Evolutionary conservation across 2,888 invertebrate species (phyloP), one percentile per base, ranked within the genome.

Genomic region (Alcis repandata): DNA sequence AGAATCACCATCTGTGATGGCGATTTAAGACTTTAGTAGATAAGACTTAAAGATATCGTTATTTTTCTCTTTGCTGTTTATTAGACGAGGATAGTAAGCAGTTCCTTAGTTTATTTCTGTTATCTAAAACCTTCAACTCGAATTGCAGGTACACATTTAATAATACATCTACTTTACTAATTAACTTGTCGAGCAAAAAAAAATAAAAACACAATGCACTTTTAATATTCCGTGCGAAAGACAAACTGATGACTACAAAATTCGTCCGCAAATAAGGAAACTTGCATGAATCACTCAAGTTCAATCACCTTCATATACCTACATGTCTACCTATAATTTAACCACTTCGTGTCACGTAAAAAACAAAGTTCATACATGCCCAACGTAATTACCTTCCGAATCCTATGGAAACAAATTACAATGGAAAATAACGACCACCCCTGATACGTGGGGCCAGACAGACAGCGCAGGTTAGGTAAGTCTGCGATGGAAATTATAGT

Each of bases 351-450:
- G 51, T 36, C 20, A 19, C 36, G 51, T 51, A 36, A 19, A 36
- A 36, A 9, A 8, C 32, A 15, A 32, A 15, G 13, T 15, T 32
- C 4, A 8, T 2, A 17, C 40, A n/a, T 15, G 0, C 27, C 6
- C n/a, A 15, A 11, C 9, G 32, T 32, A 32, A 48, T 32, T 15
- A 15, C 9, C 15, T n/a, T 38, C n/a, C 19, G 20, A 36, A 36
- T n/a, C 19, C 36, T 36, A 36, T 13, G 7, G 33, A 19, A 15
- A 38, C 36, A 51, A 20, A 46, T 36, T 51, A 51, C 36, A 20
- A 13, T 32, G 48, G 15, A 49, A 33, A 49, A 49, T 33, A 33
- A 51, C 36, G 19, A 51, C 32, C 51, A 38, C 36, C 51, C 51
- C n/a, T 20, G 8, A 51, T 36, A 20, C 17, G n/a, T 33, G 36